Percentiles rank a stretch among this genome's conserved stretches.
These are phyloP conservation scores for Nyctalus aviator DNA, from an alignment of 2,797 vertebrate species.

Conservation along the genomic window DNA sequence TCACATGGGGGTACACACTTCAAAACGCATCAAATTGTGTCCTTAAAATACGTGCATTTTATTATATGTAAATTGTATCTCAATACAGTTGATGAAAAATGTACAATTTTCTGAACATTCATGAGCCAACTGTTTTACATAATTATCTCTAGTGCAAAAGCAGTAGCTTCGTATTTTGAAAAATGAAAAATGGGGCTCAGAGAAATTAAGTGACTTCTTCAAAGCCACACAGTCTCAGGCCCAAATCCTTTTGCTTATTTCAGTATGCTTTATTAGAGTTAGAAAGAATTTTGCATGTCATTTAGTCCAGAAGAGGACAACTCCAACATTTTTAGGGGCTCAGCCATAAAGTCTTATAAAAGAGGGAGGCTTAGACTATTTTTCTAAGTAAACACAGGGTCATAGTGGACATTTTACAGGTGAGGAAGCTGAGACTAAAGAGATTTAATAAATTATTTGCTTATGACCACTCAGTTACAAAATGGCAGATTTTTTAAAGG, in stretches of 20 bases:
- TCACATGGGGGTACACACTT: neutral
- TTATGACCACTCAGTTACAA: neutral
- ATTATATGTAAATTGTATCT: constrained; percentile 47
- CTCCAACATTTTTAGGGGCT: neutral
- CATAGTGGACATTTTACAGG: neutral
- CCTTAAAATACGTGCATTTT: constrained; percentile 14
- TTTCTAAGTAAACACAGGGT: constrained; percentile 5
- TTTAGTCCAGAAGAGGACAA: neutral
- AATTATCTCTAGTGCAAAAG: constrained; percentile 23
- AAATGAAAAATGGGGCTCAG: constrained; percentile 24
- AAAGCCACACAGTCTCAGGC: neutral
- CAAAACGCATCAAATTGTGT: neutral
- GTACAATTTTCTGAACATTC: constrained; percentile 17
- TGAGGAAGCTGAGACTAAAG: neutral
- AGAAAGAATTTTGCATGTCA: neutral
- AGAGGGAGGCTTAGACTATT: neutral
- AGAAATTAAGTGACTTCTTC: constrained; percentile 13
- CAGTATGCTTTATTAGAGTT: neutral
- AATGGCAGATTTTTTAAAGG: neutral
- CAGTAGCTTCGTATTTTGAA: constrained; percentile 10
- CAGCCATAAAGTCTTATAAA: neutral
- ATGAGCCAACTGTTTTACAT: neutral
- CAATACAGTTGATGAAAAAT: constrained; percentile 23
- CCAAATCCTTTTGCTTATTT: constrained; percentile 2
- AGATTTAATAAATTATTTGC: constrained; percentile 16